Base-by-base conservation (phyloP, 1,140 invertebrate genomes). In the Neodiprion pinetum region DNA sequence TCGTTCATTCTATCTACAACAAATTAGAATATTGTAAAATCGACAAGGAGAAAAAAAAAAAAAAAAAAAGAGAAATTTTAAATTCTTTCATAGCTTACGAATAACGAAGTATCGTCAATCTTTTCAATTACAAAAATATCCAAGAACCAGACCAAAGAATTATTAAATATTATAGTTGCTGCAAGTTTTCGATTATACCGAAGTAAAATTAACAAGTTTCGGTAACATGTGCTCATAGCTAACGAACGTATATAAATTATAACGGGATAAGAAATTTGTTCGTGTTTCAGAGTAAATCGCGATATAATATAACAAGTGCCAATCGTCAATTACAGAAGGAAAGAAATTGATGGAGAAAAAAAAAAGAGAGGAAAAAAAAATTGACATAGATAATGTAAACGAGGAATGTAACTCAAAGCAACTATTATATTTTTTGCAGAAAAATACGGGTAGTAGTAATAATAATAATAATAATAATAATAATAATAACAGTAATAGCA, bases 81-180 rank as follows among this genome's bases (percentile, higher is more conserved):
- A 50, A 73, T 69, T 49, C 72, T 11, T 10, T 0, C 17, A 67
- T n/a, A 28, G 23, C 67, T 70, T 49, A 72, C 73, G 78, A 73
- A 76, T 79, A 80, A 78, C 76, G 77, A 77, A 73, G 73, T 75
- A 79, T 78, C 75, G 71, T 75, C 74, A 74, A 78, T 77, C 75
- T 75, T 77, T 78, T 72, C 71, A 76, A n/a, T 17, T 1, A 65
- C 72, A 28, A 75, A 71, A 50, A 75, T 61, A 71, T 75, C 77
- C 76, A 80, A 77, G 72, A 72, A 40, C 28, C 2, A 40, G 28
- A 40, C 28, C 2, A 40, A 40, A 40, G 28, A 40, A 5, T 40
- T 2, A 40, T 40, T 40, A 40, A 40, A 40, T 40, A 40, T 40
- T 40, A 40, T 40, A 40, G 28, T 40, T 40, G 28, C 28, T 40